Evolutionary conservation across 1,140 invertebrate genomes (phyloP), one percentile per base, ranked within the genome.

Genomic region (Drosophila sp.): DNA sequence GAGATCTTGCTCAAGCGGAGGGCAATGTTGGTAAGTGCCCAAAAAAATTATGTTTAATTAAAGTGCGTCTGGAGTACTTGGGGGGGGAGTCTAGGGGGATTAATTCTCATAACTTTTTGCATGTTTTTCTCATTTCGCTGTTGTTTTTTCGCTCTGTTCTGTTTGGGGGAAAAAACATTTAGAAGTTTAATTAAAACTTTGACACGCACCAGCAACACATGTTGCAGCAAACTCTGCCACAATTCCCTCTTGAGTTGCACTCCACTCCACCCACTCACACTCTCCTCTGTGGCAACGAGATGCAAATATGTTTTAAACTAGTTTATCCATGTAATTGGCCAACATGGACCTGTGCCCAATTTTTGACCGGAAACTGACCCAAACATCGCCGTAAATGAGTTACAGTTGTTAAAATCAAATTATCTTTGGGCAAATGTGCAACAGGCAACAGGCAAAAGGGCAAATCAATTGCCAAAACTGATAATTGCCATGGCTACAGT

Each of bases 1-100:
- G 80, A 79, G 76, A 91, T 82, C 50, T 75, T 79, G 87, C 74
- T 25, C 68, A 72, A 67, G 89, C 84, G 78, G 87, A 90, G 76
- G 87, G 87, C 75, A 90, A 90, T 90, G 89, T 90, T 85, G 87
- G 87, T 90, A 62, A 90, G 87, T 90, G 40, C 6, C 17, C 23
- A 57, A 17, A 17, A 17, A 17, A 30, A 58, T 11, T 60, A 1
- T 10, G 33, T 35, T 56, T 11, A 50, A 7, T n/a, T 50, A 10
- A 25, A 50, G 23, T 50, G 23, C 23, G 25, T 50, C 6, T 50
- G 25, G 3, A 41, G 17, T 44, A 25, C 11, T 4, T 41, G n/a
- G 3, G 2, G 40, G 1, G 35, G 35, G 35, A 1, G 4, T 5
- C 5, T 5, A 4, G 23, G 44, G 23, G 44, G 44, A 50, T 50